These are phyloP conservation scores for Meles meles DNA, from an alignment of 2,113 vertebrate genomes.

Conservation along the genomic window DNA sequence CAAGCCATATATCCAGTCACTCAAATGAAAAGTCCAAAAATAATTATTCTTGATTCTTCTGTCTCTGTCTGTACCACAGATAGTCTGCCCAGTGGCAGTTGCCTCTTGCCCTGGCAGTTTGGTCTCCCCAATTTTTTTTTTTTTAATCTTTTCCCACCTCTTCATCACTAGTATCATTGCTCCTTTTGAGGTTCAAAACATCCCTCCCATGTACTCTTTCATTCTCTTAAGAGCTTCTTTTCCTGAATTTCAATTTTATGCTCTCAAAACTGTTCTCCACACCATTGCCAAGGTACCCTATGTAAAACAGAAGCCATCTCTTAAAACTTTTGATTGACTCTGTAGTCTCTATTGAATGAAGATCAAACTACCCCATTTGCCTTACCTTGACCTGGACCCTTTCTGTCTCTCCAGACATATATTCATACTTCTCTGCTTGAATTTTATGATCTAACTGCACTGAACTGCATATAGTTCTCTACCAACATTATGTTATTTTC, in stretches of 20 bases:
- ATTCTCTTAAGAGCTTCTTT: neutral
- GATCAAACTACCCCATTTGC: neutral
- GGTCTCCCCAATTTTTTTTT: neutral
- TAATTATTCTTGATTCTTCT: neutral
- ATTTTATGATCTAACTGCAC: neutral
- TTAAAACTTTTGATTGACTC: neutral
- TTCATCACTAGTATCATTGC: neutral
- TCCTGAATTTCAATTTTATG: neutral
- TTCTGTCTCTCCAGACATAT: neutral
- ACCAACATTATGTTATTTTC: neutral
- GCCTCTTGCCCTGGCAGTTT: neutral
- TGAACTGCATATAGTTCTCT: neutral
- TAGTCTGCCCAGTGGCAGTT: neutral
- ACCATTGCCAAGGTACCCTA: rapidly evolving
- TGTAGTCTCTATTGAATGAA: neutral
- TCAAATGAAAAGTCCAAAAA: neutral
- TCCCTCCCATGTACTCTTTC: neutral
- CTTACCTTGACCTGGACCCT: neutral
- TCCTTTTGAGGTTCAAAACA: neutral
- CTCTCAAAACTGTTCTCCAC: neutral
- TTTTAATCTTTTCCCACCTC: neutral
- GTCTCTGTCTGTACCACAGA: neutral
- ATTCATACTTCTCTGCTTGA: neutral
- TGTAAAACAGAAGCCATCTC: neutral
- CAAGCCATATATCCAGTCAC: neutral